Conservation (phyloP, 2,113 vertebrate genomes). For the Pampusana beccarii region DNA sequence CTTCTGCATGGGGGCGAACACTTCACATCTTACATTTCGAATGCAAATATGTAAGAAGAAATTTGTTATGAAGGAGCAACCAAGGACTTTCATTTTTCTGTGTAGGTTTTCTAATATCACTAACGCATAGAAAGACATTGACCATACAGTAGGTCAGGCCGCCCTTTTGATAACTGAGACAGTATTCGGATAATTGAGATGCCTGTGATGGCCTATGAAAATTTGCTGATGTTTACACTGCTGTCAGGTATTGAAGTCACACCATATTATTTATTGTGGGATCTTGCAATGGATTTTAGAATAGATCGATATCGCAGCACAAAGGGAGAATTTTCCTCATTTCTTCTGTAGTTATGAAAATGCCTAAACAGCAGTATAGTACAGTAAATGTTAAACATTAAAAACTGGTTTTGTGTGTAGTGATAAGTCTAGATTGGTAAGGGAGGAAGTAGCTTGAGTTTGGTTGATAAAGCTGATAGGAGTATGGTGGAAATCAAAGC, state of each 20-base stretch:
- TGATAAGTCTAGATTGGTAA: background rate
- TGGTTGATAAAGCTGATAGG: background rate
- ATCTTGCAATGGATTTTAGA: constrained; percentile 21
- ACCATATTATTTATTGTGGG: background rate
- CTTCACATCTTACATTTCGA: background rate
- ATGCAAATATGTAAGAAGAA: background rate
- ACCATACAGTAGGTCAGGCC: background rate
- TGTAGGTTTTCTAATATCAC: background rate
- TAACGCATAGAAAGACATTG: background rate
- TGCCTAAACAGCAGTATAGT: background rate
- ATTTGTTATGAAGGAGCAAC: background rate
- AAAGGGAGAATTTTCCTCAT: background rate
- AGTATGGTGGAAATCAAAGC: background rate
- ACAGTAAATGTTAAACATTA: background rate
- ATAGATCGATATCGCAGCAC: background rate
- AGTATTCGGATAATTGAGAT: constrained; percentile 26
- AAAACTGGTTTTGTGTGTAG: background rate
- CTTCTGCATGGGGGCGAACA: background rate
- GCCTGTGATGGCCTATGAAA: constrained; percentile 25
- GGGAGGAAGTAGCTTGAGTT: background rate
- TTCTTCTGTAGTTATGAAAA: background rate
- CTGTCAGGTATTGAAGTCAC: constrained; percentile 31
- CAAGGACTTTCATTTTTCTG: background rate
- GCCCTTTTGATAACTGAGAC: constrained; percentile 35
- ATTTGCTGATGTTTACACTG: constrained; percentile 58